Conservation (phyloP, 2,797 vertebrate species). For the Sciurus carolinensis region DNA sequence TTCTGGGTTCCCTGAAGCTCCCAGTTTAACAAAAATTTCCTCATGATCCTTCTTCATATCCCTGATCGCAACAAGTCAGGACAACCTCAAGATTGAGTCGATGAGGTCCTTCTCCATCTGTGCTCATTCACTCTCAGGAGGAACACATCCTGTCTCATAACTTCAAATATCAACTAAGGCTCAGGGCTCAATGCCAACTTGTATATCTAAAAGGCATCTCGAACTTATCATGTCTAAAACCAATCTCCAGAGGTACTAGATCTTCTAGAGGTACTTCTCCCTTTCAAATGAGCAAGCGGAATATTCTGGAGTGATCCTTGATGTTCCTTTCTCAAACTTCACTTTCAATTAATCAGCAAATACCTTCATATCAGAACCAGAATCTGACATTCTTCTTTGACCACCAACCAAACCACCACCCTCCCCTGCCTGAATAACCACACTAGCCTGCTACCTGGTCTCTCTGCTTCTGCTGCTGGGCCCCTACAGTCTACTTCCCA, state of each 20-base stretch:
- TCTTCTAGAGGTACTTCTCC: neutral
- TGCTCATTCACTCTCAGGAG: neutral
- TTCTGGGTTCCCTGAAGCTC: neutral
- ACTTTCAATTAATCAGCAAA: neutral
- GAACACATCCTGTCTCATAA: neutral
- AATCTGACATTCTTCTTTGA: too few relatives aligned
- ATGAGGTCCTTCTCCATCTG: neutral
- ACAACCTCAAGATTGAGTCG: neutral
- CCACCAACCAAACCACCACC: too few relatives aligned
- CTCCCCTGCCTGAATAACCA: too few relatives aligned
- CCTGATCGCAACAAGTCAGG: neutral
- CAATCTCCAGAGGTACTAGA: too few relatives aligned
- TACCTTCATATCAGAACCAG: neutral
- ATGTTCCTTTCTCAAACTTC: neutral
- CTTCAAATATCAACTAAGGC: neutral
- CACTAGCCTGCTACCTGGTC: too few relatives aligned
- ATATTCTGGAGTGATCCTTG: neutral
- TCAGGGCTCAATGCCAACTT: neutral
- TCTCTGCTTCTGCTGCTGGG: too few relatives aligned
- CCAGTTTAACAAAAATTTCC: neutral
- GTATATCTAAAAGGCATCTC: neutral
- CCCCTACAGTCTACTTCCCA: too few relatives aligned
- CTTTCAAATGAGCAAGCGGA: neutral
- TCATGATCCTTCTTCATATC: neutral
- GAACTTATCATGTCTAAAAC: neutral